These are phyloP conservation scores for Gnathonemus echidnorhynchus DNA, from an alignment of 2,113 vertebrate genomes.

Conservation along the genomic window DNA sequence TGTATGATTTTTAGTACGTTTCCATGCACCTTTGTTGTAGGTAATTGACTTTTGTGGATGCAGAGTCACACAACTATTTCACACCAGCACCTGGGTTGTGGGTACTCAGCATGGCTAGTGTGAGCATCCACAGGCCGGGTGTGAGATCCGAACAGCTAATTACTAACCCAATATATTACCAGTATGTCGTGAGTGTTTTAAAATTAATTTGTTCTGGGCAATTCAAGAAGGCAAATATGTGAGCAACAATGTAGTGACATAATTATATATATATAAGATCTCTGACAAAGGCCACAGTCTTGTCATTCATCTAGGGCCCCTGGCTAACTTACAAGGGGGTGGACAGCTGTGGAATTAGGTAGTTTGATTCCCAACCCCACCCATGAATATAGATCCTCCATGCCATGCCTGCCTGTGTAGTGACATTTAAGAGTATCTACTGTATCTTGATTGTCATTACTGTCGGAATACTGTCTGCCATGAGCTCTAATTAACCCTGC, in stretches of 20 bases:
- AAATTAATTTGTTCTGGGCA: not conserved
- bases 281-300: not conserved
- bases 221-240: not conserved
- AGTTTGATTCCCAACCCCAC: not conserved
- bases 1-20: not conserved
- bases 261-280: constrained; percentile 12
- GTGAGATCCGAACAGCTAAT: not conserved
- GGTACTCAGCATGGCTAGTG: not conserved
- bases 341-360: not conserved
- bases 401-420: not conserved
- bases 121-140: not conserved
- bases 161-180: not conserved
- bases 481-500: not conserved
- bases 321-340: not conserved
- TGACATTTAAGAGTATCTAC: not conserved
- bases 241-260: not conserved
- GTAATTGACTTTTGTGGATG: too few species aligned
- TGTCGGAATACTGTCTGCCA: not conserved
- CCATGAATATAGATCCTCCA: not conserved
- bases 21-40: not conserved
- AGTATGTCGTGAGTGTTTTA: not conserved
- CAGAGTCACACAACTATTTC: not conserved
- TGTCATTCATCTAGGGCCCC: not conserved
- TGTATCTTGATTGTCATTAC: not conserved
- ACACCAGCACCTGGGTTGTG: not conserved